phyloP scores from a whole-genome alignment of 2,113 vertebrate genomes.

The Tragelaphus imberbis region DNA sequence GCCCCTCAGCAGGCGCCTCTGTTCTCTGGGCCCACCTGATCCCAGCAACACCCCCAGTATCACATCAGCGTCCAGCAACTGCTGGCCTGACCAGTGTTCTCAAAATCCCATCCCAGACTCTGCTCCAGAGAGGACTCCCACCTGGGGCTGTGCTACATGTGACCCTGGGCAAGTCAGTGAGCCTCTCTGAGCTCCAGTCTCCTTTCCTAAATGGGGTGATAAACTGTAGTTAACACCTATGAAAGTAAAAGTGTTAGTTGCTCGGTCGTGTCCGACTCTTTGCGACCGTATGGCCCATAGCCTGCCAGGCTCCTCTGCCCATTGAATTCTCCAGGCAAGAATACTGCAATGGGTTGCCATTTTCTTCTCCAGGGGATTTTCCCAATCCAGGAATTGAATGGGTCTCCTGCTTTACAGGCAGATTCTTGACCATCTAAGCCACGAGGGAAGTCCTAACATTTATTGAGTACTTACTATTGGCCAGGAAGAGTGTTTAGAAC shows the following conservation, averaged over 20 bases:
- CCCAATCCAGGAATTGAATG: background rate
- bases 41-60: background rate
- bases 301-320: background rate
- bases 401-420: background rate
- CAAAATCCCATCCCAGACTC: background rate
- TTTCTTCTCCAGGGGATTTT: background rate
- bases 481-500: background rate
- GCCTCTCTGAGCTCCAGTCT: background rate
- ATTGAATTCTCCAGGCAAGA: background rate
- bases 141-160: no score
- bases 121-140: background rate
- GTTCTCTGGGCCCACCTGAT: background rate
- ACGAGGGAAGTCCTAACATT: background rate
- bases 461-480: background rate
- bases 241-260: background rate
- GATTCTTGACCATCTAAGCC: background rate
- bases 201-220: background rate
- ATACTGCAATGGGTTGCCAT: background rate
- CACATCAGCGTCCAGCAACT: background rate
- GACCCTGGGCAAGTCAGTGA: no score
- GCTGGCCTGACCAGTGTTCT: rapidly evolving
- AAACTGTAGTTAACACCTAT: background rate
- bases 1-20: background rate
- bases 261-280: rapidly evolving
- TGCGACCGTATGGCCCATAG: background rate